Evolutionary conservation across 2,113 vertebrate species (phyloP).

Genomic region (Bostrychus sinensis): DNA sequence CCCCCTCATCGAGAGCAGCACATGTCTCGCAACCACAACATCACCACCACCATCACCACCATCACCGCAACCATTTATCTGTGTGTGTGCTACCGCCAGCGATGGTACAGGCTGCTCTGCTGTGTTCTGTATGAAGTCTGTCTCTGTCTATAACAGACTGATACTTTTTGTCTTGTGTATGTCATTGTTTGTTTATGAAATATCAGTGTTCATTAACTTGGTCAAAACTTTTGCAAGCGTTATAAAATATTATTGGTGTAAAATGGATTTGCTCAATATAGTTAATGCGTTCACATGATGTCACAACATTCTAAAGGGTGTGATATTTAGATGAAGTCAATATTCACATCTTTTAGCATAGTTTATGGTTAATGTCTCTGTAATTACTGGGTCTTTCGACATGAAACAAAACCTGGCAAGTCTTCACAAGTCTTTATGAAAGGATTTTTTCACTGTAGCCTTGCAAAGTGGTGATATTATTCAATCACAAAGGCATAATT

Average conservation of each 20-base stretch:
- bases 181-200: background rate
- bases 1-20: slow-evolving; percentile 65
- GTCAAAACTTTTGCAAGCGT: background rate
- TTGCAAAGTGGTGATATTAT: too few species aligned
- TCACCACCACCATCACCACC: slow-evolving; percentile 70
- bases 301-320: too few species aligned
- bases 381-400: too few species aligned
- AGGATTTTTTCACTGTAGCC: too few species aligned
- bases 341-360: too few species aligned
- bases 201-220: background rate
- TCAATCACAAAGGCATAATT: too few species aligned
- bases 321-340: too few species aligned
- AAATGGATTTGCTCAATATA: too few species aligned
- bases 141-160: background rate
- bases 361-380: too few species aligned
- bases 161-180: background rate
- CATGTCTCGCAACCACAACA: slow-evolving; percentile 58
- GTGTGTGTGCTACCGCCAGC: slow-evolving; percentile 68
- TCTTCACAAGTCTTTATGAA: too few species aligned
- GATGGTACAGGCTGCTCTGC: slow-evolving; percentile 57
- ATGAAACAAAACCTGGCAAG: too few species aligned
- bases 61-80: slow-evolving; percentile 70
- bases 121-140: slow-evolving; percentile 12
- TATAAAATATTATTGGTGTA: background rate
- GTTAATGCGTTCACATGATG: too few species aligned